Conservation (phyloP, 64 coral and sea anemone genomes). For the Stichodactyla mertensii region DNA sequence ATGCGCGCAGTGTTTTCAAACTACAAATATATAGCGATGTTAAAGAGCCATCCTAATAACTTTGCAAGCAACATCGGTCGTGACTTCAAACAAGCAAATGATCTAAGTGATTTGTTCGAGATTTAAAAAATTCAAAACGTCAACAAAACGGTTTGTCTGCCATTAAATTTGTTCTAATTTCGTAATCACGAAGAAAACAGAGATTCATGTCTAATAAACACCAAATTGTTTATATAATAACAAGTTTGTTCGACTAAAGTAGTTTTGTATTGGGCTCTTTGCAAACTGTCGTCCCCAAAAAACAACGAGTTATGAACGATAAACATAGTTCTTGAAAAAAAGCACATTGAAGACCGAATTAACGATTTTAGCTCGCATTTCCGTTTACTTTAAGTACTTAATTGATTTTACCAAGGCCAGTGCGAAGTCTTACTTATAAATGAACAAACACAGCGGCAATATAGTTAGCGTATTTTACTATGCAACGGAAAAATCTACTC, state of each 20-base stretch:
- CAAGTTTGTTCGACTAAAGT: not conserved
- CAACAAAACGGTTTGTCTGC: constrained; percentile 10
- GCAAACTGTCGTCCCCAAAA: not conserved
- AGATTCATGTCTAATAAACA: not conserved
- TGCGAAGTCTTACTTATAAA: constrained; percentile 2
- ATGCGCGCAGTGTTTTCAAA: not conserved
- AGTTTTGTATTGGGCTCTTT: not conserved
- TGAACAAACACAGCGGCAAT: not conserved
- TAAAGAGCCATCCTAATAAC: too few species aligned
- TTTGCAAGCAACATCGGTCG: too few species aligned
- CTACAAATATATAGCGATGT: not conserved
- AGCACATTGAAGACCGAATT: not conserved
- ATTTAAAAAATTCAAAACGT: not conserved
- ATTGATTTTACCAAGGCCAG: constrained; percentile 18
- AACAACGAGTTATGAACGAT: constrained; percentile 1
- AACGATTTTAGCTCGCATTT: constrained; percentile 15
- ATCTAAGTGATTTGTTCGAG: not conserved
- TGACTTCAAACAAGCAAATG: not conserved
- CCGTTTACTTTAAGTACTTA: not conserved
- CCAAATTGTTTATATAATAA: not conserved
- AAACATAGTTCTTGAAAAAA: not conserved
- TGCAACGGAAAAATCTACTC: not conserved
- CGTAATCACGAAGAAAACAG: not conserved
- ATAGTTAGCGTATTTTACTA: constrained; percentile 2
- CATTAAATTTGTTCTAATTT: not conserved